Base-by-base conservation (phyloP, 53 echinoderm and acorn worm genomes). In the Arbacia lixula region DNA sequence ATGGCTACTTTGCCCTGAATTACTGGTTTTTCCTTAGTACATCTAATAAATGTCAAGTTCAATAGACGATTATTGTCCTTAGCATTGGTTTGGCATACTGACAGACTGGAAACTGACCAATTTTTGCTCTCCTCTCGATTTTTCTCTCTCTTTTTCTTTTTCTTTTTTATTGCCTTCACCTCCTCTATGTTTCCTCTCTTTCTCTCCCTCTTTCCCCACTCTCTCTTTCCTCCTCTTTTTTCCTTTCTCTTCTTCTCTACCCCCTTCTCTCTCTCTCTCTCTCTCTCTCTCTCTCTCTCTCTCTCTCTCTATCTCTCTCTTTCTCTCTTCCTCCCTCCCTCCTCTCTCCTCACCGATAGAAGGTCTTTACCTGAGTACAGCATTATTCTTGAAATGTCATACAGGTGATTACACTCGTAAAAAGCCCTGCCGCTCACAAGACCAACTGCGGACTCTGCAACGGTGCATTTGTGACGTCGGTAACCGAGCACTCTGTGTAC, bases 391-490 rank as follows among this genome's bases (percentile, higher is more conserved):
- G 33, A 73, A 32, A 73, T 52, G 50, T 52, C 50, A 51, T 19
- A 49, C 16, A 46, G 73, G 73, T 26, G 53, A 73, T 73, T 73
- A 73, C 29, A 73, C 53, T 9, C 32, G 46, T 52, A 53, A 73
- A 52, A 49, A 73, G 73, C 69, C 39, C 27, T 40, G 27, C 27
- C 16, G 27, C 24, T 12, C 25, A 26, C 42, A 42, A 68, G 42
- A 41, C 39, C 28, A 68, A 43, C 26, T 40, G 69, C 69, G 43
- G 42, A 41, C 26, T 14, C 69, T 42, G 39, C 27, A 12, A 42
- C 9, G 14, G 69, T 41, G n/a, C n/a, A n/a, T n/a, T n/a, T n/a
- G 43, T 68, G 69, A 68, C 69, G 69, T 68, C 39, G 39, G 25
- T 68, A 42, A 32, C 69, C 26, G 28, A 4, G 43, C 19, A 2